Base-by-base conservation (phyloP, 2,888 invertebrate species). In the Arctia plantaginis region DNA sequence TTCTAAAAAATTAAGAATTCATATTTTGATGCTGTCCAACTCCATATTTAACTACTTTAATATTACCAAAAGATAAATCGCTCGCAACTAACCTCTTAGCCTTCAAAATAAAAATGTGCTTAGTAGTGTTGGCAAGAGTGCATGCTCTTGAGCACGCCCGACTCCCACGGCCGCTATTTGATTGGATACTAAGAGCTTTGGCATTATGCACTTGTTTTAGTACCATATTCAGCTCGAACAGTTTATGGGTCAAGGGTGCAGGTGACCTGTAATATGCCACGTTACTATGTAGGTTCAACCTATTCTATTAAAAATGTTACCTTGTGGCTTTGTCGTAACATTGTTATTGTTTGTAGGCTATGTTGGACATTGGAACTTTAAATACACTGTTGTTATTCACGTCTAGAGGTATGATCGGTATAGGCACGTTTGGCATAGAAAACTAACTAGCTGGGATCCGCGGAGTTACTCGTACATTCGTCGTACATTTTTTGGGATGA, bases 71-170 rank as follows among this genome's bases (percentile, higher is more conserved):
- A 66, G 39, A 69, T 69, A 72, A 75, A 44, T 39, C 80, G 84
- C 78, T 74, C 0, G 68, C 39, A 62, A 69, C 68, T 75, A 15
- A 69, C 20, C 23, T 39, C 71, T 85, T 78, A 62, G 39, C 69
- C 76, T 66, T 55, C 15, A 41, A 75, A 65, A 79, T 74, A 67
- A 77, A 81, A 77, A 79, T 78, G 77, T 79, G 75, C 77, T 78
- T 80, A 73, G 75, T 75, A 76, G 81, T 77, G 85, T 81, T 81
- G 84, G 85, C 86, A 83, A 83, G 87, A 83, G 78, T 87, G 89
- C 90, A 88, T 87, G 77, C 88, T 85, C 91, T 91, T 82, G 81
- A 88, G 86, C 92, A 90, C 92, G 91, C 85, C 75, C 76, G 80
- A 77, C 80, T 82, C 76, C 82, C 81, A 74, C 78, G 73, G 18